Conservation (phyloP, 2,888 invertebrate species). For the Monochamus alternatus region DNA sequence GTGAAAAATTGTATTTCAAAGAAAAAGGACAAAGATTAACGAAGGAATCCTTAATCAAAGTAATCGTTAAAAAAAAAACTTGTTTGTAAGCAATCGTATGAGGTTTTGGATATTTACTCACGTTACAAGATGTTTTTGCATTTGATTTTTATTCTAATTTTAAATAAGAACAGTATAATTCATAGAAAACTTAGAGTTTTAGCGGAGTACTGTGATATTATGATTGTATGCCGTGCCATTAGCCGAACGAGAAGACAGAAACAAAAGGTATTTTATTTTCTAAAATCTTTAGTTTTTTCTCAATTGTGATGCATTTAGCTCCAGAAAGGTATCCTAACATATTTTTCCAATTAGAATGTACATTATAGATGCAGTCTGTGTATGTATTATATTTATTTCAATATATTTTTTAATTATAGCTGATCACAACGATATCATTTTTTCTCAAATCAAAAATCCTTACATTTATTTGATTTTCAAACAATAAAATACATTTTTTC, state of each 20-base stretch:
- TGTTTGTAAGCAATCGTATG: too few species aligned
- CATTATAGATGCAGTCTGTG: too few species aligned
- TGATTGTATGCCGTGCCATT: neutral
- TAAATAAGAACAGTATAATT: neutral
- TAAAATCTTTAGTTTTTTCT: neutral
- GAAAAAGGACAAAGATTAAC: constrained; percentile 6
- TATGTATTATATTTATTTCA: too few species aligned
- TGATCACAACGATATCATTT: too few species aligned
- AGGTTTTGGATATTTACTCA: too few species aligned
- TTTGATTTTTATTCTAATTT: neutral
- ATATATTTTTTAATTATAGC: too few species aligned
- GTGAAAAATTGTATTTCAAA: constrained; percentile 43
- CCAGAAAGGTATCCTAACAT: too few species aligned
- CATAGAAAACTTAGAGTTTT: neutral
- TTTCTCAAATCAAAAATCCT: too few species aligned
- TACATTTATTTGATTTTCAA: too few species aligned
- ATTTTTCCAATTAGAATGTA: too few species aligned
- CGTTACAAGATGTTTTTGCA: neutral
- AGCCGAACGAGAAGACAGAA: neutral
- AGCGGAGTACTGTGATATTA: neutral
- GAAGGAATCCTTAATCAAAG: neutral
- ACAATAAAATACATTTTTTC: too few species aligned
- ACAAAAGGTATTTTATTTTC: neutral
- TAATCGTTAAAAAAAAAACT: constrained; percentile 13
- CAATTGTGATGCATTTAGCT: too few species aligned